Evolutionary conservation across 2,797 vertebrate genomes (phyloP).

Genomic region (Dipus sagitta): DNA sequence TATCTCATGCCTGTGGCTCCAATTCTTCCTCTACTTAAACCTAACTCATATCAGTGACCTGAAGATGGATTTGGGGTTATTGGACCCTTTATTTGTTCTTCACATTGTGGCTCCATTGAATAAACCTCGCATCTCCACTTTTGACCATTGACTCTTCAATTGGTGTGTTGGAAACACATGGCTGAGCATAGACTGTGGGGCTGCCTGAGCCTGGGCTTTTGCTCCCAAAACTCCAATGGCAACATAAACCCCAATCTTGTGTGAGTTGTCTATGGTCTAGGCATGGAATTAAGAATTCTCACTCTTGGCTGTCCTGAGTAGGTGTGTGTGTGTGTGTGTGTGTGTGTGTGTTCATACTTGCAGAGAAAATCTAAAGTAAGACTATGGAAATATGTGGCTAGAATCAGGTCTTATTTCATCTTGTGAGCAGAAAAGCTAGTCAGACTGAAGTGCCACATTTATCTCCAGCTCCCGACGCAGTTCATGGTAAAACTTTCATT

Average conservation of each 20-base stretch:
- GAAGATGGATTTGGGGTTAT: neutral
- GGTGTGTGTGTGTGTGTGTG: neutral
- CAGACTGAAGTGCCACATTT: neutral
- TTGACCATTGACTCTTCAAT: too few relatives aligned
- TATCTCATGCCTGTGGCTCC: too few relatives aligned
- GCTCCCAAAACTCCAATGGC: neutral
- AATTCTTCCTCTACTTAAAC: neutral
- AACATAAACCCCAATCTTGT: neutral
- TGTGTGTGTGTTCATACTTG: neutral
- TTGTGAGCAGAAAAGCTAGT: neutral
- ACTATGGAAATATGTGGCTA: neutral
- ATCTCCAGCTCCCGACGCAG: neutral
- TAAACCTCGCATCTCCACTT: neutral
- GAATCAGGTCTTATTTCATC: neutral
- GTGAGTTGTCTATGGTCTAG: neutral
- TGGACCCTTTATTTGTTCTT: neutral
- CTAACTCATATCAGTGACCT: neutral
- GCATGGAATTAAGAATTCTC: neutral
- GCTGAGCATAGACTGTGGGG: too few relatives aligned
- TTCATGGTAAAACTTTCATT: neutral
- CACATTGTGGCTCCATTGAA: neutral
- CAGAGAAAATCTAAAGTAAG: neutral
- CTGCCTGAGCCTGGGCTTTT: neutral
- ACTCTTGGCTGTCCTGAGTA: neutral
- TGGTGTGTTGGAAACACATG: too few relatives aligned